Evolutionary conservation across 2,888 invertebrate species (phyloP).

Genomic region (Mythimna ferrago): DNA sequence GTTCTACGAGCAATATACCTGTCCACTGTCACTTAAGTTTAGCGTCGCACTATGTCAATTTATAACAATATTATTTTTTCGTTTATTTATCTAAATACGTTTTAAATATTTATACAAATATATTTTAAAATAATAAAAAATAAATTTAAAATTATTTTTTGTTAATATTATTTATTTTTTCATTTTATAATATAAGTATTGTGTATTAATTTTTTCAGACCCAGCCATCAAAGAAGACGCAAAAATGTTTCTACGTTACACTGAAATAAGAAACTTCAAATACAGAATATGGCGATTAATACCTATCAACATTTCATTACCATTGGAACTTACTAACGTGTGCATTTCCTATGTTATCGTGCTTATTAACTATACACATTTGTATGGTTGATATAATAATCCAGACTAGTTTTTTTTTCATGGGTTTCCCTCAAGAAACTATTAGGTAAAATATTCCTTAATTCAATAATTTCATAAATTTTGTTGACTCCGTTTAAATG

Average conservation of each 20-base stretch:
- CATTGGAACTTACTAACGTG: slow-evolving; percentile 78
- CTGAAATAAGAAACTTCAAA: slow-evolving; percentile 75
- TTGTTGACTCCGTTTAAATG: no score
- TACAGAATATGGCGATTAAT: slow-evolving; percentile 82
- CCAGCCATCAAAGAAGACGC: slow-evolving; percentile 71
- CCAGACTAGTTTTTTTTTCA: not conserved
- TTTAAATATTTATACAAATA: no score
- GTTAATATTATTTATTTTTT: no score
- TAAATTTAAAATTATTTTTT: no score
- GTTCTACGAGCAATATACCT: no score
- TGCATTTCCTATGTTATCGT: slow-evolving; percentile 84
- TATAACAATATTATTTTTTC: no score
- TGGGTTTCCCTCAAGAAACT: not conserved
- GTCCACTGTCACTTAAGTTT: no score
- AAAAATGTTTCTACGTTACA: slow-evolving; percentile 79
- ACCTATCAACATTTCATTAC: slow-evolving; percentile 77
- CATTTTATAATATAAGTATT: no score
- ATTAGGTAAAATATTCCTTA: not conserved
- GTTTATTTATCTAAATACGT: no score
- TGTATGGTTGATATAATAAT: slow-evolving; percentile 69
- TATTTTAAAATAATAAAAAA: no score
- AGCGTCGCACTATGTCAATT: no score
- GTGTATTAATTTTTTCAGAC: slow-evolving; percentile 72
- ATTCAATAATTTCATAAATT: no score
- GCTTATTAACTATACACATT: slow-evolving; percentile 84